These are phyloP conservation scores for Festucalex cinctus DNA, from an alignment of 2,113 vertebrate species.

Conservation along the genomic window DNA sequence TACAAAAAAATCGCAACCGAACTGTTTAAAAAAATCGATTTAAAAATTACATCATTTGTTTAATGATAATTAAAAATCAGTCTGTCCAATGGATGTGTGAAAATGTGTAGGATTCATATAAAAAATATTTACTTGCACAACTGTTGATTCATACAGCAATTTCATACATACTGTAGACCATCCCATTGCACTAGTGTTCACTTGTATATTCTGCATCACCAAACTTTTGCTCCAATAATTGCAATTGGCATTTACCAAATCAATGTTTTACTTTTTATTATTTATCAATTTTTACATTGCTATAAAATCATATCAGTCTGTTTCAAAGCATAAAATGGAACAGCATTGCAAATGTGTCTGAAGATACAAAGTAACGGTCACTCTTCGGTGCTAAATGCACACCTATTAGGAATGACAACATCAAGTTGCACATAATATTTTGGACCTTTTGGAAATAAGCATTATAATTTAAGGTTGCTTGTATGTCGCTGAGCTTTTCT, in stretches of 20 bases:
- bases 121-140: not conserved
- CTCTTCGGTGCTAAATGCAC: not conserved
- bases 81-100: not conserved
- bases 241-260: not conserved
- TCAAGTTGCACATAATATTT: not conserved
- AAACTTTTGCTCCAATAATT: not conserved
- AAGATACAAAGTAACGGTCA: not conserved
- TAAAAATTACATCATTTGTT: not conserved
- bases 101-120: too few species aligned
- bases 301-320: not conserved
- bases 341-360: not conserved
- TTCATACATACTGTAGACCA: not conserved
- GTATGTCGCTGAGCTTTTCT: constrained; percentile 57
- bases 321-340: not conserved
- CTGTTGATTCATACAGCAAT: not conserved
- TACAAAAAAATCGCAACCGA: too few species aligned
- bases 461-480: not conserved
- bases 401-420: not conserved
- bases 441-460: not conserved
- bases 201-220: not conserved
- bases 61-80: not conserved
- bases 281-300: not conserved
- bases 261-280: not conserved
- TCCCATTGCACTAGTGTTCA: not conserved
- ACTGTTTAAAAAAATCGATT: too few species aligned